phyloP scores from a whole-genome alignment of 2,797 vertebrate genomes.

The Psittacula echo region DNA sequence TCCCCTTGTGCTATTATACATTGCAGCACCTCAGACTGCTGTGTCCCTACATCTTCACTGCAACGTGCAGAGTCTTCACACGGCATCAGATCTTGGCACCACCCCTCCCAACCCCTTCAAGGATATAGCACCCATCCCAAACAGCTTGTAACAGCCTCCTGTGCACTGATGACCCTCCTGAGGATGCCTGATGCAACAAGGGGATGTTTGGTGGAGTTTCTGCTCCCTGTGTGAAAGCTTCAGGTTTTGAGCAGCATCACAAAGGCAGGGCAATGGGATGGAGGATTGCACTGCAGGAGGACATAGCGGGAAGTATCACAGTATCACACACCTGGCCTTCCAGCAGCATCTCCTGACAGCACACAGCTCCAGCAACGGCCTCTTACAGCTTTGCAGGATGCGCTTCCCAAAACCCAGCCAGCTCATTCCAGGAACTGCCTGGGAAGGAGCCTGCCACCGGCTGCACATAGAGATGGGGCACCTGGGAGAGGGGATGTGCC shows the following conservation, averaged over 20 bases:
- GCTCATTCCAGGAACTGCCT: neutral
- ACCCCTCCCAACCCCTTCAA: neutral
- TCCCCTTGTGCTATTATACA: no score
- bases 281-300: neutral
- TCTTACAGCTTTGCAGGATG: neutral
- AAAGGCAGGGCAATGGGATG: neutral
- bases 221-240: neutral
- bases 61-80: fast-evolving
- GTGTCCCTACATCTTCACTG: neutral
- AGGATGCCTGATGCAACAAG: neutral
- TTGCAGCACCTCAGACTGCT: neutral
- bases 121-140: neutral
- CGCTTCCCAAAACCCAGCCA: neutral
- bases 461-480: neutral
- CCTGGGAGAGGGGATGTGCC: neutral
- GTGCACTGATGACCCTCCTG: neutral
- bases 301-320: fast-evolving
- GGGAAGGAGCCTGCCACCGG: neutral
- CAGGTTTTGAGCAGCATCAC: neutral
- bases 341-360: neutral
- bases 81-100: neutral
- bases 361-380: fast-evolving
- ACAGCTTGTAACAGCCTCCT: neutral
- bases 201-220: neutral
- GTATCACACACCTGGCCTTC: neutral